phyloP scores from a whole-genome alignment of 1,140 invertebrate species.

The Ruditapes philippinarum region DNA sequence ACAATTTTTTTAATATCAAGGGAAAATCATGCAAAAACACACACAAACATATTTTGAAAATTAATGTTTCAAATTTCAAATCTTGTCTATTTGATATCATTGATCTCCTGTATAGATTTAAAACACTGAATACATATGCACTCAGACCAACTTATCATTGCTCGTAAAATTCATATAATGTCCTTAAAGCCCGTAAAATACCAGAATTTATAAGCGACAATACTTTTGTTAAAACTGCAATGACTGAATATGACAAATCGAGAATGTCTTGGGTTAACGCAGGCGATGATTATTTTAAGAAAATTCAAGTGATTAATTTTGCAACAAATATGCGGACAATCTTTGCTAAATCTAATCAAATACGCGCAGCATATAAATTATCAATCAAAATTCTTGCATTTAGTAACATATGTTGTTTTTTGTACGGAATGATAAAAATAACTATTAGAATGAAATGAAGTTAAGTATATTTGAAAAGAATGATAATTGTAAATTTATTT shows the following conservation, averaged over 20 bases:
- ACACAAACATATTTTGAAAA: too few species aligned
- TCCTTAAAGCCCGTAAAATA: background rate
- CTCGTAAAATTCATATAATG: background rate
- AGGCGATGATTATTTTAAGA: background rate
- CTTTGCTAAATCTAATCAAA: background rate
- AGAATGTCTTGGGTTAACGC: background rate
- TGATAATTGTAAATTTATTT: too few species aligned
- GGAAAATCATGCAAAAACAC: too few species aligned
- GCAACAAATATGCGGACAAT: constrained; percentile 6
- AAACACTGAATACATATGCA: background rate
- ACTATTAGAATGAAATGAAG: too few species aligned
- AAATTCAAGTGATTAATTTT: background rate
- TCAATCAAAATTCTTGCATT: background rate
- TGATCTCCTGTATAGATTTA: background rate
- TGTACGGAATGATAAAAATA: too few species aligned
- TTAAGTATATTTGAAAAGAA: too few species aligned
- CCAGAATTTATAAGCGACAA: background rate
- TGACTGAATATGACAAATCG: constrained; percentile 12
- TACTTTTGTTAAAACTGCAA: background rate
- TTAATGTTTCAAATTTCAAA: background rate
- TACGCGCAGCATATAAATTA: constrained; percentile 1
- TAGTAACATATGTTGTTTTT: background rate
- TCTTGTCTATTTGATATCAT: background rate
- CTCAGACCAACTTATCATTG: background rate
- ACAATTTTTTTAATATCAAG: too few species aligned